Conservation (phyloP, 2,888 invertebrate genomes). For the Blastobasis lacticolella region DNA sequence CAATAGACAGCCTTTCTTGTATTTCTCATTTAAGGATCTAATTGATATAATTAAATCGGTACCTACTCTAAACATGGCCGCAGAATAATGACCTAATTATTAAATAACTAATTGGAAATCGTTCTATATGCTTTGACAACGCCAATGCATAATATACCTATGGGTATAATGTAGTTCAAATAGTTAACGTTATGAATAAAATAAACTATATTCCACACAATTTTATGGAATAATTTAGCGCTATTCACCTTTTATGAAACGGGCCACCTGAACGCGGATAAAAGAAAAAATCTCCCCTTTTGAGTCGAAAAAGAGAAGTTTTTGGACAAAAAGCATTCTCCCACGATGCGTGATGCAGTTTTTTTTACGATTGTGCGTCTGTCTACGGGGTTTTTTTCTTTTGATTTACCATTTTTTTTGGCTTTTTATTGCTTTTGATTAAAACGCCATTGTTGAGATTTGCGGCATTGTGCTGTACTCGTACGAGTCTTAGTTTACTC, state of each 20-base stretch:
- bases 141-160: too few species aligned
- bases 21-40: too few species aligned
- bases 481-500: not conserved
- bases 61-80: too few species aligned
- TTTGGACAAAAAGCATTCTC: constrained; percentile 39
- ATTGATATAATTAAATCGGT: too few species aligned
- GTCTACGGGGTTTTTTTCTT: constrained; percentile 7
- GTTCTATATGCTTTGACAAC: too few species aligned
- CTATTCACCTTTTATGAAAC: constrained; percentile 1
- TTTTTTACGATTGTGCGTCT: constrained; percentile 21
- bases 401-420: constrained; percentile 23
- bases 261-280: constrained; percentile 40
- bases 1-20: too few species aligned
- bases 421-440: constrained; percentile 28
- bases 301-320: constrained; percentile 32
- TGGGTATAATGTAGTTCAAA: too few species aligned
- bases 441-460: constrained; percentile 18
- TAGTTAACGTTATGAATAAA: too few species aligned
- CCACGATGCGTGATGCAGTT: constrained; percentile 42
- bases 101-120: too few species aligned
- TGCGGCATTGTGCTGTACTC: constrained; percentile 11
- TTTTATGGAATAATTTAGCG: too few species aligned
- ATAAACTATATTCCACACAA: too few species aligned
- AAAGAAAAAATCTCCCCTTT: constrained; percentile 33
- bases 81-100: too few species aligned